Evolutionary conservation across 2,797 vertebrate genomes (phyloP), one percentile per base, ranked within the genome.

Genomic region (Silurus aristotelis): DNA sequence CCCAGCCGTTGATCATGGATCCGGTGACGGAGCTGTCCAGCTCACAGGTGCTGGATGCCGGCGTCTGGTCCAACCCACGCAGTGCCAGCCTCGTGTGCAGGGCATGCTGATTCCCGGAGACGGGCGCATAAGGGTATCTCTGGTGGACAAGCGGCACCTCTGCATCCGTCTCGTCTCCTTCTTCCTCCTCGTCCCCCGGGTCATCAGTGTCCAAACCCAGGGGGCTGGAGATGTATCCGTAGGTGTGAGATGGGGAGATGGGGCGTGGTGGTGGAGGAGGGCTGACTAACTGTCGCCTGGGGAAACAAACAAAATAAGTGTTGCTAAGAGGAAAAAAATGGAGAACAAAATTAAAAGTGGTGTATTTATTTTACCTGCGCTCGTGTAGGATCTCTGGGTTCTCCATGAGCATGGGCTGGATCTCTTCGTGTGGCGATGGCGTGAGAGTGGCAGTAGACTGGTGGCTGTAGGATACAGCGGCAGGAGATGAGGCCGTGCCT

Each of bases 1-100:
- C 98, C 98, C 98, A 99, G 87, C 98, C 98, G 15, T 99, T 99
- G 93, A 99, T 99, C 98, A 99, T 99, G 90, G 98, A 99, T 52
- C 98, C 98, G 0, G 98, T 99, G 84, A 99, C 97, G 0, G 98
- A 99, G 92, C 98, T 99, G 93, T 99, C 98, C 86, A 99, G 92
- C 94, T 99, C 98, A 2, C 98, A 98, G 15, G 97, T 96, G 48
- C 98, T 99, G 89, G 98, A 99, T 2, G 98, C 98, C 0, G 98
- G 98, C 0, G 98, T 99, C 92, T 99, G 98, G 92, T 99, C 97
- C 1, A 99, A 96, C 84, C 97, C 97, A 43, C 97, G 96, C 81
- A 99, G 90, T 79, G 97, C 93, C 86, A 98, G 95, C 92, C 97
- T 92, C 85, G 97, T 95, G 66, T 95, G 96, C 88, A 97, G 96